phyloP scores from a whole-genome alignment of 92 coral and sea anemone genomes.

The Montipora capitata region DNA sequence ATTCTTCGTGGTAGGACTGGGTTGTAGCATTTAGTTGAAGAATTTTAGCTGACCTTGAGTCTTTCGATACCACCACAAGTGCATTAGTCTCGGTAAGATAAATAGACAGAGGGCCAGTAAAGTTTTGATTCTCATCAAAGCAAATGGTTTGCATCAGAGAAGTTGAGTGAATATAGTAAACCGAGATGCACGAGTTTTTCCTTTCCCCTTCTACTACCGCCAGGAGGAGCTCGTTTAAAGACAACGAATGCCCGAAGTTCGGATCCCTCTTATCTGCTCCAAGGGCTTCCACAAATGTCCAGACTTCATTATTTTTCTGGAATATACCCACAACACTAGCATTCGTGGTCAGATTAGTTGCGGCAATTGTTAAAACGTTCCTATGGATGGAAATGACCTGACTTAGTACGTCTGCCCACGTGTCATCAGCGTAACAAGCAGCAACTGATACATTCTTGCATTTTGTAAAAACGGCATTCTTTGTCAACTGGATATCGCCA shows the following conservation, averaged over 20 bases:
- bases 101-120: conserved; percentile 62
- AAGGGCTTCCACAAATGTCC: conserved; percentile 69
- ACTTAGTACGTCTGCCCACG: conserved; percentile 82
- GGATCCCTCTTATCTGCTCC: conserved; percentile 66
- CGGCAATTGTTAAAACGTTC: conserved; percentile 75
- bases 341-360: conserved; percentile 60
- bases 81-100: conserved; percentile 75
- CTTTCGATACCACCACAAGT: conserved; percentile 75
- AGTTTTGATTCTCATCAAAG: conserved; percentile 39
- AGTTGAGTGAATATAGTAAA: conserved; percentile 63
- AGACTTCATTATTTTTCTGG: conserved; percentile 57
- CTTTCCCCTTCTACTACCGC: conserved; percentile 69
- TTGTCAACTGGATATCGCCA: conserved; percentile 22
- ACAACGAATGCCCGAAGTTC: conserved; percentile 74
- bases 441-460: conserved; percentile 37
- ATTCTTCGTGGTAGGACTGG: conserved; percentile 44
- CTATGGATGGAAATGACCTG: conserved; percentile 64
- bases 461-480: not conserved
- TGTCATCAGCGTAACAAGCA: conserved; percentile 47
- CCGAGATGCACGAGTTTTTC: conserved; percentile 42
- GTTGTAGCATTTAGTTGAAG: conserved; percentile 53
- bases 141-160: conserved; percentile 53
- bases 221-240: conserved; percentile 67
- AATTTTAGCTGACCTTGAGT: conserved; percentile 58
- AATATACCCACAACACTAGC: conserved; percentile 83